phyloP scores from a whole-genome alignment of 2,797 vertebrate genomes.

The Betta splendens region DNA sequence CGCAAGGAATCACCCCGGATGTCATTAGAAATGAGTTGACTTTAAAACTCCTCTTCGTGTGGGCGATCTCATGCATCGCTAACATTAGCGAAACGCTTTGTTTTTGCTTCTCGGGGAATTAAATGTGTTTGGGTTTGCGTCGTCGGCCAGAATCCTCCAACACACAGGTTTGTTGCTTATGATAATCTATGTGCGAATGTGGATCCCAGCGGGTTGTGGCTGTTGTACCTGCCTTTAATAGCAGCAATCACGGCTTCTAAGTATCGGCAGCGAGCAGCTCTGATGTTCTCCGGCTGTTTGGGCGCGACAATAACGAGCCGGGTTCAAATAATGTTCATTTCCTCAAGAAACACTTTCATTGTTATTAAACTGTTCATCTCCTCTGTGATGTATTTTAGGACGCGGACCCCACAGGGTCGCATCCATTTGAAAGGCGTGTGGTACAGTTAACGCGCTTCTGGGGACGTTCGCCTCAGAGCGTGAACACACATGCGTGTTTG shows the following conservation, averaged over 20 bases:
- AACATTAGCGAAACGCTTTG: no score
- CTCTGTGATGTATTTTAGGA: conserved; percentile 55
- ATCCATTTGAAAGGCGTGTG: conserved; percentile 49
- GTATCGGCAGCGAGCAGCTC: background rate
- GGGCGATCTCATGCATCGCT: no score
- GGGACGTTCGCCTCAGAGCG: conserved; percentile 43
- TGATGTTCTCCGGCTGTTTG: conserved; percentile 2
- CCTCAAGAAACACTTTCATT: conserved; percentile 39
- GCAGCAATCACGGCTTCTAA: background rate
- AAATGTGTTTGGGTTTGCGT: background rate
- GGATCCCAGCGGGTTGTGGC: no score
- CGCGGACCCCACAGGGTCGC: conserved; percentile 17
- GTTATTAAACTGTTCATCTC: conserved; percentile 31
- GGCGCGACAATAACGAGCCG: conserved; percentile 11
- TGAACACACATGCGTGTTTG: conserved; percentile 43
- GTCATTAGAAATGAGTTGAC: background rate
- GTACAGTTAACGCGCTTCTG: conserved; percentile 34
- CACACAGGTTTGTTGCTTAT: no score
- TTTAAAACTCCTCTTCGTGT: no score
- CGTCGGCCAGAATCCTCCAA: background rate
- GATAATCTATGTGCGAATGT: no score
- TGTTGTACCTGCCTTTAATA: no score
- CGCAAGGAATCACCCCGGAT: background rate
- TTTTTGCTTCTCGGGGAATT: background rate
- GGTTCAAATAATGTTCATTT: conserved; percentile 37